A percentile compares a stretch with the other conserved stretches of the same genome.
Conservation (phyloP, 1,140 invertebrate species). For the Metaphire vulgaris region DNA sequence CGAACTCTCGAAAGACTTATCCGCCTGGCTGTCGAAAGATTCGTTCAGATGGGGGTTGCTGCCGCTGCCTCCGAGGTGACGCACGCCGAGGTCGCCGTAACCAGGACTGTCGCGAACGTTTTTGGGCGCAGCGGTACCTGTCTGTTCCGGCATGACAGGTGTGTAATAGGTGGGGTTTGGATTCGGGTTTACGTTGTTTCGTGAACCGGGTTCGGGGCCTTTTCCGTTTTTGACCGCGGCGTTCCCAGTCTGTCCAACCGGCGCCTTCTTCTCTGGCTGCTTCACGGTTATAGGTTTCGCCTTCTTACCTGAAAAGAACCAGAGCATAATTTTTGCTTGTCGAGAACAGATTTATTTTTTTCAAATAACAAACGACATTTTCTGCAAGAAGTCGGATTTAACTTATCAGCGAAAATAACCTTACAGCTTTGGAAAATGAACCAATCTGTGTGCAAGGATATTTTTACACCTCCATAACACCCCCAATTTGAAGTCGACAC, state of each 20-base stretch:
- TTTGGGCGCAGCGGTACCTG: background rate
- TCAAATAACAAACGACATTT: too few relatives aligned
- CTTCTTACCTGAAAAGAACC: constrained; percentile 2
- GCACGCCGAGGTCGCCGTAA: background rate
- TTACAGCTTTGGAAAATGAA: too few relatives aligned
- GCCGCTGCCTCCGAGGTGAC: background rate
- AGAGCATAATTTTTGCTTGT: too few relatives aligned
- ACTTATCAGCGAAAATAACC: too few relatives aligned
- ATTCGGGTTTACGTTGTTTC: background rate
- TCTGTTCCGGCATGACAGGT: background rate
- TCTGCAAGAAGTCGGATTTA: too few relatives aligned
- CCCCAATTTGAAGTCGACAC: too few relatives aligned
- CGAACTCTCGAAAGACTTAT: background rate
- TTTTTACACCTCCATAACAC: too few relatives aligned
- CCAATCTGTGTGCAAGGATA: too few relatives aligned
- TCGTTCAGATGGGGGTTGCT: background rate
- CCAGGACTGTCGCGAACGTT: background rate
- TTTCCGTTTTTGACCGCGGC: background rate
- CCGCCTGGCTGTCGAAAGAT: background rate
- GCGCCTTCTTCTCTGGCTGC: background rate
- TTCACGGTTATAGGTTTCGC: background rate
- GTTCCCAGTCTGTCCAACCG: background rate
- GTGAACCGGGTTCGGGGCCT: background rate
- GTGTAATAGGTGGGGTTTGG: background rate
- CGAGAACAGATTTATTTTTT: too few relatives aligned